Evolutionary conservation across 2,888 invertebrate genomes (phyloP), one percentile per base, ranked within the genome.

Genomic region (Tiliacea citrago): DNA sequence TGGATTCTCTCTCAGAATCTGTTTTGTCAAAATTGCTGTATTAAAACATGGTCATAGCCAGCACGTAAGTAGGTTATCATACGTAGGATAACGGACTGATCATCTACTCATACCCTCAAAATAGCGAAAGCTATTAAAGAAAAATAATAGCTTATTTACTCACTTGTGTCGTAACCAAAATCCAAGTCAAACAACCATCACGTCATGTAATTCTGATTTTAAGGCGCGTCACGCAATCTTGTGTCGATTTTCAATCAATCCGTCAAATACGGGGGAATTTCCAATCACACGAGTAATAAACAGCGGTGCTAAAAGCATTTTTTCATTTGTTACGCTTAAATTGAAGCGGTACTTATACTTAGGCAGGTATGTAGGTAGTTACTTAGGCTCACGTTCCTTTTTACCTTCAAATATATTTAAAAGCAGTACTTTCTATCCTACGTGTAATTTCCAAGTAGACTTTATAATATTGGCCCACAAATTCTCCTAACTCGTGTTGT

Each of bases 301-400:
- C 74, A 74, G 74, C 66, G 78, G 24, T 62, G 81, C 81, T 90
- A 85, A 89, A 86, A 90, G 90, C 83, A 82, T 90, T 91, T 83
- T 83, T 88, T 89, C 88, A 90, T 92, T 90, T 90, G 85, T 88
- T 86, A 84, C 82, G 86, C 80, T 88, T 84, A 88, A 83, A 83
- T 76, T 77, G 80, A 71, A 83, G 57, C 72, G 62, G 81, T 72
- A 70, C 75, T 47, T 76, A 70, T 63, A 77, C 49, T 73, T 61
- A 24, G 18, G n/a, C 12, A 29, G 21, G 13, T 24, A 57, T 42
- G 39, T n/a, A n/a, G 13, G 55, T 47, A 16, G 16, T 65, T 69
- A 69, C 61, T 66, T 53, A 49, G 53, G 51, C 35, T 58, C 57
- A 53, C 8, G 35, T 21, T 42, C 24, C 10, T 47, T 78, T 71